phyloP scores from a whole-genome alignment of 2,113 vertebrate genomes.

The Chionomys nivalis region DNA sequence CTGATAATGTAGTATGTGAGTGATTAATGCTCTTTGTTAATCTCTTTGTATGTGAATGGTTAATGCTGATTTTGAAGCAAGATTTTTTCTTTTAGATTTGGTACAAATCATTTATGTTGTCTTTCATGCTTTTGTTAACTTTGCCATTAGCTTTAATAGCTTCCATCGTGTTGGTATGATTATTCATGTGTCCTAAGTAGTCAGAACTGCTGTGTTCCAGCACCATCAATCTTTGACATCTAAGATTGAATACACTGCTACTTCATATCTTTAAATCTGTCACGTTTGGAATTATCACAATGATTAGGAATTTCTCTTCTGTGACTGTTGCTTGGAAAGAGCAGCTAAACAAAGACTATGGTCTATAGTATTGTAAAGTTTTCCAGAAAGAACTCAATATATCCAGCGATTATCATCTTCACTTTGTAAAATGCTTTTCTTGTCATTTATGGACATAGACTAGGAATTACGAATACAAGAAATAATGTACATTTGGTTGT shows the following conservation, averaged over 20 bases:
- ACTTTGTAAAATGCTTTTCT: background rate
- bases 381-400: background rate
- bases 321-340: conserved; percentile 20
- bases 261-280: conserved; percentile 47
- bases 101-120: background rate
- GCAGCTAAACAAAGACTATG: background rate
- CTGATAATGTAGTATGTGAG: background rate
- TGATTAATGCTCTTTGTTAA: background rate
- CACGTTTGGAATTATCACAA: conserved; percentile 38
- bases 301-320: conserved; percentile 66
- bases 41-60: background rate
- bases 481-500: background rate
- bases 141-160: background rate
- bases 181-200: conserved; percentile 24
- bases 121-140: background rate
- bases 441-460: background rate
- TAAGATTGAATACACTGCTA: conserved; percentile 31
- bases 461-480: background rate
- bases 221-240: background rate
- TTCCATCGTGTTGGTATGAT: background rate
- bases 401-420: background rate
- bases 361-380: background rate
- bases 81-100: background rate
- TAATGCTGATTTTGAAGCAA: background rate
- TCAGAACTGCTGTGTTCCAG: background rate